Conservation (phyloP, 2,888 invertebrate genomes). For the Chirona hameri region DNA sequence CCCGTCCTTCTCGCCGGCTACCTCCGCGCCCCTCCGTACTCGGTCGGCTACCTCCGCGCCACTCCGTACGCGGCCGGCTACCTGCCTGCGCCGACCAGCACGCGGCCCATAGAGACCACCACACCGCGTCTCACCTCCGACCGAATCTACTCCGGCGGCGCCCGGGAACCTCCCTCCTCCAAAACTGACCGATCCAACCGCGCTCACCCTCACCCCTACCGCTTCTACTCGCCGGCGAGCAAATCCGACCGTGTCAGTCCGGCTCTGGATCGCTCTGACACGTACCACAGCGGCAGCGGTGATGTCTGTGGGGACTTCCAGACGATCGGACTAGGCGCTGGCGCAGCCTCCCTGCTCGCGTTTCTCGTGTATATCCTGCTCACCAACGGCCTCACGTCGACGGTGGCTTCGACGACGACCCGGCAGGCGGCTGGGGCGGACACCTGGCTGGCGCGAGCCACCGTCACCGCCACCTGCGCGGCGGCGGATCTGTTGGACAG, state of each 20-base stretch:
- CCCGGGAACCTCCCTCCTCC: too few relatives aligned
- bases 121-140: neutral
- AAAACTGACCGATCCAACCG: too few relatives aligned
- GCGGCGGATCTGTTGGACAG: neutral
- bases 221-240: too few relatives aligned
- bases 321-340: constrained; percentile 2
- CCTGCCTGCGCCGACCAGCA: too few relatives aligned
- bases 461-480: neutral
- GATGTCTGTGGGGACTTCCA: neutral
- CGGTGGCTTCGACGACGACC: neutral
- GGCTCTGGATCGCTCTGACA: neutral
- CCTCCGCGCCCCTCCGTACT: too few relatives aligned
- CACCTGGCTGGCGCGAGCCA: neutral
- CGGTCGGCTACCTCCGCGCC: too few relatives aligned
- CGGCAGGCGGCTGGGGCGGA: neutral
- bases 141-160: neutral
- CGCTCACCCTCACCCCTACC: too few relatives aligned
- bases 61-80: too few relatives aligned
- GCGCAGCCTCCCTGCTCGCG: constrained; percentile 4
- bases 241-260: neutral
- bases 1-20: too few relatives aligned
- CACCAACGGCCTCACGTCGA: neutral
- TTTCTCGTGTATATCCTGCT: constrained; percentile 1
- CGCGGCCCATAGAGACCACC: neutral
- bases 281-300: neutral